phyloP scores from a whole-genome alignment of 2,113 vertebrate genomes.

The Ploceus nigricollis region DNA sequence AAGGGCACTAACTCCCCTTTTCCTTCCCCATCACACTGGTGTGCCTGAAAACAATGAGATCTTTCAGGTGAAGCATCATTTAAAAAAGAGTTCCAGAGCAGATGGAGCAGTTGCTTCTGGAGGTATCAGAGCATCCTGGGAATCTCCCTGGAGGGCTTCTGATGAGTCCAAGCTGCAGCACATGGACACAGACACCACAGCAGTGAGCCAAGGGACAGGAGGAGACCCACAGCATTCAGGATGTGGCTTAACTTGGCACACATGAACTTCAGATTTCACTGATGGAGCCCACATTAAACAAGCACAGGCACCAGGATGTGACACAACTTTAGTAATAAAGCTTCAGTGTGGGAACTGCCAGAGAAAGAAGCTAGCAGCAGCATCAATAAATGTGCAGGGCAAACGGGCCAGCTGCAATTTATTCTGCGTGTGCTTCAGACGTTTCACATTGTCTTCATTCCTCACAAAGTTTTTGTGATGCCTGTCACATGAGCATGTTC shows the following conservation, averaged over 20 bases:
- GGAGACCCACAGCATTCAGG: not conserved
- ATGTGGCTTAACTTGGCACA: not conserved
- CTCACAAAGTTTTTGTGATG: constrained; percentile 25
- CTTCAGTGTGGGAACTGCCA: not conserved
- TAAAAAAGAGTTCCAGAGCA: not conserved
- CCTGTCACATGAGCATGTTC: not conserved
- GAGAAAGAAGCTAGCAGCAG: not conserved
- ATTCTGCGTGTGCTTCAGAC: constrained; percentile 13
- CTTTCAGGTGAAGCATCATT: not conserved
- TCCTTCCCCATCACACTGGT: not conserved
- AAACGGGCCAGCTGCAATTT: constrained; percentile 22
- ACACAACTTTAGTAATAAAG: not conserved
- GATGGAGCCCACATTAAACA: not conserved
- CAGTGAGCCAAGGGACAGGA: not conserved
- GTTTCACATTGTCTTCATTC: constrained; percentile 38
- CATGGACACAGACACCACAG: not conserved
- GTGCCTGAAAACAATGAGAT: not conserved
- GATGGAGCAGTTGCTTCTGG: not conserved
- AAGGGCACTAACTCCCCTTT: not conserved
- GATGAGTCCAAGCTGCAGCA: not conserved
- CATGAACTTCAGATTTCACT: not conserved
- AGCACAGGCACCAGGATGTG: not conserved
- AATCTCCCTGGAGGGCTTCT: not conserved
- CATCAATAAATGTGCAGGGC: not conserved
- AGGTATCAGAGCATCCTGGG: not conserved